Base-by-base conservation (phyloP, 2,888 invertebrate species). In the Dryocosmus kuriphilus region DNA sequence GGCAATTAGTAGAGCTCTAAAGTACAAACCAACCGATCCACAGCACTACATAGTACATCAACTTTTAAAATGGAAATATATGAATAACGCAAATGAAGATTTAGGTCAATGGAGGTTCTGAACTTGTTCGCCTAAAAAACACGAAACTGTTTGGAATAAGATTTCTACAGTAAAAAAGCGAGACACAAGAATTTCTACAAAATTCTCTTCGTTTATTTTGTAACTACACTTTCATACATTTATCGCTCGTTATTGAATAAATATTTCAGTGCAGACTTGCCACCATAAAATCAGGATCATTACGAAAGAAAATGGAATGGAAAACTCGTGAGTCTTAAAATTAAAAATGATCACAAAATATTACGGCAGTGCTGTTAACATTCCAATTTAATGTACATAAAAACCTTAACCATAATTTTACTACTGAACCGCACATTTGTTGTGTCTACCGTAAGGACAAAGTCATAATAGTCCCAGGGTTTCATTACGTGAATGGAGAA, bases 41-140 rank as follows among this genome's bases (percentile, higher is more conserved):
- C 38, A 81, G 46, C 80, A 89, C 79, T 88, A 86, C 32, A 79
- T 85, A 9, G 85, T 84, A 5, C 83, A 86, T 73, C 86, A 89
- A 77, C 79, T 67, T n/a, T n/a, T n/a, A n/a, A n/a, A n/a, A n/a
- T n/a, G n/a, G n/a, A n/a, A n/a, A n/a, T n/a, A n/a, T n/a, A 83
- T 79, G 7, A 83, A 83, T 16, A 51, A 51, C 46, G 19, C 14
- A 51, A 51, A 51, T 6, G 19, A 16, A 14, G 19, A 16, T 51
- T 51, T 51, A 19, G n/a, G 19, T 51, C 46, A 51, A 51, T 51
- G 19, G 46, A 51, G 14, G 19, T 51, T 51, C 46, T 11, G 16
- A 19, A 51, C 16, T 51, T 51, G 16, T 6, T 51, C 46, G 19
- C 0, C 19, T 6, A 51, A 32, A 32, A 62, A n/a, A 32, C 35